Evolutionary conservation across 37 sponge, comb jelly and placozoan genomes (phyloP), one percentile per base, ranked within the genome.

Genomic region (Petrosia ficiformis): DNA sequence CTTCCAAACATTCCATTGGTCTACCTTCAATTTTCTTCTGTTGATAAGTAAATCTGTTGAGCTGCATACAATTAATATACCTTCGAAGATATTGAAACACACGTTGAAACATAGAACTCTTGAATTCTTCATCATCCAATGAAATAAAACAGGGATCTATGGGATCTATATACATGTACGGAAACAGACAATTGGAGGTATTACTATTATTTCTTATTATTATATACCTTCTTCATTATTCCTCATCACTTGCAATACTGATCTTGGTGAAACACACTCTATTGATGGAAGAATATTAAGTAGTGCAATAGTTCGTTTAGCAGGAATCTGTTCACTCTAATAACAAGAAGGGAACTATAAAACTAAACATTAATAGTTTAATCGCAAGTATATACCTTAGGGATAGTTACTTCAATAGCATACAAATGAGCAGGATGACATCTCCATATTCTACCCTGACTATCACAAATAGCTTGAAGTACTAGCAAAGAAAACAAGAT

Each of bases 11-110:
- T 28, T 68, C 73, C 24, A 34, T n/a, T 40, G 39, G 28, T 42
- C 57, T 42, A 22, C 71, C 90, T 14, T 63, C 56, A 28, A 68
- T 75, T 35, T n/a, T 38, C n/a, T n/a, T n/a, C n/a, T n/a, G 54
- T 19, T 19, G 14, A 56, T 64, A 87, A n/a, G 63, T 58, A 41
- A 78, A 87, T 2, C 28, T 19, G 52, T 84, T 83, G 16, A 87
- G 52, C 16, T 42, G 35, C 2, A 19, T 21, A 10, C 41, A 1
- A n/a, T 1, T 38, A 29, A 36, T 35, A 35, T 75, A 67, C 0
- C 84, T 32, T 24, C 16, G 30, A 30, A 93, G 82, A 66, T 93
- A 93, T 61, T 82, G 83, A 42, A 75, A 89, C n/a, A 85, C 86
- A 44, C 86, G 39, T 54, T 93, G 94, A 44, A 64, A 88, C 21